phyloP scores from a whole-genome alignment of 2,888 invertebrate species.

The Anorthoa munda region DNA sequence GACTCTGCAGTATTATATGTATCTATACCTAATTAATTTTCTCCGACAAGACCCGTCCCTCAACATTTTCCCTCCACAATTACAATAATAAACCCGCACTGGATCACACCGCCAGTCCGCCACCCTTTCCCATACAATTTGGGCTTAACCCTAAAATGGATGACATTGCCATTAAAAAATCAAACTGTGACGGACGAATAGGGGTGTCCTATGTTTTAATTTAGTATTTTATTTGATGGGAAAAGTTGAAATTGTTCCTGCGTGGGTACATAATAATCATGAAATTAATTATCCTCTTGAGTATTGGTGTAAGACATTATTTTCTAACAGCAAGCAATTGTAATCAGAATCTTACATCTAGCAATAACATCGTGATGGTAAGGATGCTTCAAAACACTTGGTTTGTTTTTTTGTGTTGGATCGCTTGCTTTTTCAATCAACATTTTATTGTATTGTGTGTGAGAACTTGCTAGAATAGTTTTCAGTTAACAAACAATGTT shows the following conservation, averaged over 20 bases:
- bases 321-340: conserved; percentile 35
- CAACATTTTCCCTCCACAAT: conserved; percentile 60
- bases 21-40: background rate
- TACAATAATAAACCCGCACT: conserved; percentile 71
- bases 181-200: conserved; percentile 77
- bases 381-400: conserved; percentile 18
- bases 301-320: conserved; percentile 58
- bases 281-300: conserved; percentile 75
- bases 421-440: conserved; percentile 46
- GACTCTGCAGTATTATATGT: background rate
- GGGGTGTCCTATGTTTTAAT: conserved; percentile 87
- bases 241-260: conserved; percentile 79
- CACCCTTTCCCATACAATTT: conserved; percentile 72
- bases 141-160: conserved; percentile 74
- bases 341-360: conserved; percentile 33
- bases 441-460: conserved; percentile 27
- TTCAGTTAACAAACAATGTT: conserved; percentile 17
- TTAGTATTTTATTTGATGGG: conserved; percentile 82
- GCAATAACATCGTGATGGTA: conserved; percentile 41
- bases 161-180: conserved; percentile 75
- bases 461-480: conserved; percentile 27
- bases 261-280: conserved; percentile 67
- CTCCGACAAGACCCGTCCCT: conserved; percentile 31
- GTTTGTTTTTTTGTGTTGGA: conserved; percentile 31
- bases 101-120: conserved; percentile 70